Percentiles rank a stretch among this genome's conserved stretches.
Evolutionary conservation across 2,797 vertebrate genomes (phyloP).

Genomic region (Muscicapa comitata): DNA sequence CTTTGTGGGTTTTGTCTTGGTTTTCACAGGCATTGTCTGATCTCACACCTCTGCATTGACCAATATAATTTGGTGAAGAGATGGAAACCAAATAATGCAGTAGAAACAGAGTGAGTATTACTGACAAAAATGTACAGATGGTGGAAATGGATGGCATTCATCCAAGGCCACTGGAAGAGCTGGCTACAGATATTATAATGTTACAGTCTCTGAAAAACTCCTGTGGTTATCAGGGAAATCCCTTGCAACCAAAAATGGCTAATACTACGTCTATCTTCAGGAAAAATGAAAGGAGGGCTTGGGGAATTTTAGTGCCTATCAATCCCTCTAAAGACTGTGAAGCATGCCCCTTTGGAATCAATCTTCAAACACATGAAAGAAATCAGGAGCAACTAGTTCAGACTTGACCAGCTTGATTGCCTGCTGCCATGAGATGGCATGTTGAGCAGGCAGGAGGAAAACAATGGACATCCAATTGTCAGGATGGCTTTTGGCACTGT

Average conservation of each 20-base stretch:
- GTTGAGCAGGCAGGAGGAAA: background rate
- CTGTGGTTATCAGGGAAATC: background rate
- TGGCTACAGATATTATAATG: background rate
- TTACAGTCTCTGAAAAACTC: background rate
- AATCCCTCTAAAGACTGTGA: background rate
- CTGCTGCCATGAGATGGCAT: background rate
- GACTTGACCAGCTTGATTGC: background rate
- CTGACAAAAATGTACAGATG: background rate
- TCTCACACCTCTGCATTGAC: background rate
- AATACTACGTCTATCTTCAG: background rate
- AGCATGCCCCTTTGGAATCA: background rate
- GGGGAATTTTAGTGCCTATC: background rate
- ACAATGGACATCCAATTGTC: background rate
- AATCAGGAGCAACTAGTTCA: background rate
- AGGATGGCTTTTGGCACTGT: background rate
- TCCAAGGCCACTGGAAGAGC: background rate
- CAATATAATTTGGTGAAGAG: background rate
- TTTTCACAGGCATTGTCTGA: background rate
- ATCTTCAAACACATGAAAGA: background rate
- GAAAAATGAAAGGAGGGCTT: background rate
- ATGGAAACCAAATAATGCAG: background rate
- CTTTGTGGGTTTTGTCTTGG: background rate
- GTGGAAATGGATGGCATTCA: background rate
- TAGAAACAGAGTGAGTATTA: background rate
- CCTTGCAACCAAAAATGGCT: background rate